Percentiles rank a stretch among this genome's conserved stretches.
Evolutionary conservation across 2,797 vertebrate species (phyloP).

Genomic region (Alauda arvensis): DNA sequence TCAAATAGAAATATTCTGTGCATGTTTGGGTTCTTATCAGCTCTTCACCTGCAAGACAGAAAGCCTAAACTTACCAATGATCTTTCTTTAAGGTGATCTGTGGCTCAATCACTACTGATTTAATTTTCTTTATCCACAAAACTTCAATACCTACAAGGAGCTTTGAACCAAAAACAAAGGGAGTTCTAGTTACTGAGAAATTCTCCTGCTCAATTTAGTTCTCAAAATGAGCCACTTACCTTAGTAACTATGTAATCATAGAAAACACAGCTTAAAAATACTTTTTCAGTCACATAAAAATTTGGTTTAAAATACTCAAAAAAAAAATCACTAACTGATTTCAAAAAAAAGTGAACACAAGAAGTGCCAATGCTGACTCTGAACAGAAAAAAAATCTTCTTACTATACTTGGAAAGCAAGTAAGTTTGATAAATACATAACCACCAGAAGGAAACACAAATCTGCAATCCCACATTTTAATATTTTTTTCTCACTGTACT

Average conservation of each 20-base stretch:
- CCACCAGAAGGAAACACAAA: neutral
- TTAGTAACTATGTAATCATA: neutral
- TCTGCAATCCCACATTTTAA: accelerated
- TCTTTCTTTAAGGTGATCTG: neutral
- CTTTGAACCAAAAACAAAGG: neutral
- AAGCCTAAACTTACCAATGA: neutral
- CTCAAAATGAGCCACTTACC: neutral
- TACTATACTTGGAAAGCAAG: neutral
- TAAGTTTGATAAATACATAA: neutral
- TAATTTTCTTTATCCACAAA: neutral
- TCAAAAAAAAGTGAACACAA: neutral
- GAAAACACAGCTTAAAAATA: neutral
- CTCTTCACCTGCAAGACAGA: neutral
- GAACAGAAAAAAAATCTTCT: neutral
- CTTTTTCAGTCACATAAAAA: neutral
- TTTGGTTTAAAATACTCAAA: neutral
- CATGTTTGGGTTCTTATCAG: neutral
- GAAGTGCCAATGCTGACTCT: neutral
- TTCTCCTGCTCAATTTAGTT: neutral
- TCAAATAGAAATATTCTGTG: neutral
- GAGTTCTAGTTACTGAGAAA: neutral
- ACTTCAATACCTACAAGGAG: neutral
- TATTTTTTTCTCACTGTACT: neutral
- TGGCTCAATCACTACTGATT: neutral
- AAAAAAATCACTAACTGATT: neutral